Evolutionary conservation across 2,113 vertebrate species (phyloP).

Genomic region (Perognathus longimembris): DNA sequence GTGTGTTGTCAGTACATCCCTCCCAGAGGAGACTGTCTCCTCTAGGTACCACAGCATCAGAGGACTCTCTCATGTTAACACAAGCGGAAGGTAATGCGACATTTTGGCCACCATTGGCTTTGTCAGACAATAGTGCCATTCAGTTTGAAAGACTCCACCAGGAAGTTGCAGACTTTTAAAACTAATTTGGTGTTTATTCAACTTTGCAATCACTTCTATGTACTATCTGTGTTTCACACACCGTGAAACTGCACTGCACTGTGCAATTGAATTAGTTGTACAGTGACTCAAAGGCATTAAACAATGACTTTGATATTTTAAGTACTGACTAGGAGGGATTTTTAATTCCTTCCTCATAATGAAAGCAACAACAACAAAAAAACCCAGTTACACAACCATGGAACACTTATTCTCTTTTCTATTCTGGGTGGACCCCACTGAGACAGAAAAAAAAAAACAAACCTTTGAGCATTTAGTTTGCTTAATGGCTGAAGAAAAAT

Average conservation of each 20-base stretch:
- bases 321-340: constrained; percentile 91
- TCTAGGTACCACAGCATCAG: background rate
- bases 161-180: constrained; percentile 88
- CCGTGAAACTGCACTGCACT: constrained; percentile 87
- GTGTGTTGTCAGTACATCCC: background rate
- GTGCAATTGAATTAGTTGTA: constrained; percentile 91
- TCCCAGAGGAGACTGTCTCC: background rate
- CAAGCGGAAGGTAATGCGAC: constrained; percentile 20
- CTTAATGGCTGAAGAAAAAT: constrained; percentile 88
- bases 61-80: background rate
- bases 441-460: constrained; percentile 79
- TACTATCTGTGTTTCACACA: constrained; percentile 89
- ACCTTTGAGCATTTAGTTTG: constrained; percentile 84
- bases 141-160: constrained; percentile 83
- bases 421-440: constrained; percentile 84
- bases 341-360: constrained; percentile 91
- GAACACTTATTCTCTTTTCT: constrained; percentile 87
- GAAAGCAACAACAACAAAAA: constrained; percentile 82
- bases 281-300: constrained; percentile 92
- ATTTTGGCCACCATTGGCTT: constrained; percentile 39
- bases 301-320: constrained; percentile 92
- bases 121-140: constrained; percentile 66
- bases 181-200: constrained; percentile 89
- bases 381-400: constrained; percentile 84
- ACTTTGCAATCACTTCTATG: constrained; percentile 88